A percentile compares a stretch with the other conserved stretches of the same genome.
phyloP scores from a whole-genome alignment of 2,888 invertebrate species.

The Lasioglossum leucozonium region DNA sequence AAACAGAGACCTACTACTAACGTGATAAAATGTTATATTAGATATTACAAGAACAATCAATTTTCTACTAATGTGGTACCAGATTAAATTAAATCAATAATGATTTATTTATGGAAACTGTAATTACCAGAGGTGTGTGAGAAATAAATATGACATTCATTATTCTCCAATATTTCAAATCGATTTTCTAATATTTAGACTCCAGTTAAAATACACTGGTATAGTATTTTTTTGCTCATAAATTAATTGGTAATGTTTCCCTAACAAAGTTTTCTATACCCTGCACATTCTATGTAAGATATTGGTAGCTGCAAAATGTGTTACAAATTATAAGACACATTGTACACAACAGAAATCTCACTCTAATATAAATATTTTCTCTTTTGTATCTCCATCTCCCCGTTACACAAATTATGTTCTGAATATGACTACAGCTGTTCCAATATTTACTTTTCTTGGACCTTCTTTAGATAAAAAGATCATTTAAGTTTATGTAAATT shows the following conservation, averaged over 20 bases:
- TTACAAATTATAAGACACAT: slow-evolving; percentile 5
- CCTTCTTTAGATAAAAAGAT: background rate
- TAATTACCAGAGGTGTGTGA: background rate
- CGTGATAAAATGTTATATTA: background rate
- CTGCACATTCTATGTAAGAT: background rate
- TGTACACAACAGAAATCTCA: slow-evolving; percentile 13
- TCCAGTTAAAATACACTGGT: background rate
- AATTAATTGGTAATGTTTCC: background rate
- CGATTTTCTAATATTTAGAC: background rate
- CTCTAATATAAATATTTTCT: slow-evolving; percentile 24
- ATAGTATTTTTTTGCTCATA: background rate
- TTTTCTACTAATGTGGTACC: background rate
- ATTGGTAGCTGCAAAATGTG: slow-evolving; percentile 15
- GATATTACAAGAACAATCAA: background rate
- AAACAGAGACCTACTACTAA: background rate
- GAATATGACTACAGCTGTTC: background rate
- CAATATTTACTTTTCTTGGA: background rate
- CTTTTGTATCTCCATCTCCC: slow-evolving; percentile 25
- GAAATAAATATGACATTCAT: background rate
- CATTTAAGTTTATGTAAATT: slow-evolving; percentile 1
- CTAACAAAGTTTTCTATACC: background rate
- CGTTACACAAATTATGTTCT: background rate
- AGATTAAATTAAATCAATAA: background rate
- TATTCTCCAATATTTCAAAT: background rate
- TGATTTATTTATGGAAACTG: background rate